Conservation (phyloP, 2,888 invertebrate species). For the Linnaemya vulpina region DNA sequence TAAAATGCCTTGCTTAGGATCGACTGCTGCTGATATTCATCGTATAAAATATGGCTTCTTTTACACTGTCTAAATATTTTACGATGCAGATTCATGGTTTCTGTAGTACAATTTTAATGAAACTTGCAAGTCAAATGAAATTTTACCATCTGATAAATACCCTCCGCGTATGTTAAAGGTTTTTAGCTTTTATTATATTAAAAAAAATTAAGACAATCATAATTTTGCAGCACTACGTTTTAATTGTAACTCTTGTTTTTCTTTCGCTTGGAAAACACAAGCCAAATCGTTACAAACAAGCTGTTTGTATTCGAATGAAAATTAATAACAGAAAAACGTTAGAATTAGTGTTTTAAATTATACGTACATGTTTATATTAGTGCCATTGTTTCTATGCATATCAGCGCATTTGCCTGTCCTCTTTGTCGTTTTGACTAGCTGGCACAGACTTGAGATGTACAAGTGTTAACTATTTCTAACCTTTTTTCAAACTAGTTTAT, state of each 20-base stretch:
- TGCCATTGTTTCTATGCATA: slow-evolving; percentile 25
- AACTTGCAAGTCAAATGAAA: too few relatives aligned
- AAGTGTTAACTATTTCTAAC: slow-evolving; percentile 61
- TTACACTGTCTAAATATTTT: too few relatives aligned
- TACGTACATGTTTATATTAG: neutral
- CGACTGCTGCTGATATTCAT: too few relatives aligned
- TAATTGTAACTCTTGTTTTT: neutral
- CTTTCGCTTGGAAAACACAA: neutral
- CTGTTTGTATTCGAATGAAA: slow-evolving; percentile 32
- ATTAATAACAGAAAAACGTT: slow-evolving; percentile 31
- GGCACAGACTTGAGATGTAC: slow-evolving; percentile 26
- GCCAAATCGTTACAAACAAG: slow-evolving; percentile 26
- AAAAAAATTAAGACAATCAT: too few relatives aligned
- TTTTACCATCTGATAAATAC: too few relatives aligned
- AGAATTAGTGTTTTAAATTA: slow-evolving; percentile 29
- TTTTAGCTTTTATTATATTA: too few relatives aligned
- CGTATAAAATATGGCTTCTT: too few relatives aligned
- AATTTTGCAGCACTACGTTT: slow-evolving; percentile 3
- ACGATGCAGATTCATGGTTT: too few relatives aligned
- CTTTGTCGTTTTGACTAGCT: slow-evolving; percentile 32
- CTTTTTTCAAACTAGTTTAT: slow-evolving; percentile 43
- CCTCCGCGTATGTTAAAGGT: too few relatives aligned
- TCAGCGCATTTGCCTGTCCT: slow-evolving; percentile 18
- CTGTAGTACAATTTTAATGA: too few relatives aligned
- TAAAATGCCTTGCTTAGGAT: too few relatives aligned